Evolutionary conservation across 2,797 vertebrate species (phyloP), one percentile per base, ranked within the genome.

Genomic region (Lindbergichthys nudifrons): DNA sequence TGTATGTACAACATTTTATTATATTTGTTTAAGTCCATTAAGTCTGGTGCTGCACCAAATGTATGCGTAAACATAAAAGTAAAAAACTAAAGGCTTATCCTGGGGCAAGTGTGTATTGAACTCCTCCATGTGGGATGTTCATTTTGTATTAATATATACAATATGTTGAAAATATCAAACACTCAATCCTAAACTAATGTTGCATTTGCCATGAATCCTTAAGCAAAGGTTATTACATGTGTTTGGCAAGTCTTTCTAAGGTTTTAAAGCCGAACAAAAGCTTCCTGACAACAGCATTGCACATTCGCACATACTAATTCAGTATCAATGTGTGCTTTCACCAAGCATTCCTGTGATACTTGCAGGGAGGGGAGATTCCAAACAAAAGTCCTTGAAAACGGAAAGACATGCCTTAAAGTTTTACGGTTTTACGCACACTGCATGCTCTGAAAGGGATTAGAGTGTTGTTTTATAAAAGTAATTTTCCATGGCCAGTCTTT

Each of bases 311-410:
- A 89, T 83, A 88, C 84, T 87, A 84, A 83, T 87, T 87, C 81
- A 65, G 71, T 66, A 75, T 87, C 83, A 83, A 79, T 85, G 84
- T 88, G 87, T 87, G 86, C 84, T 89, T 90, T 89, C 83, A 91
- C 82, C 87, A 84, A 65, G 41, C 83, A 89, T 92, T 91, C 87
- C 88, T 89, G 70, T 84, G 85, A 89, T 92, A 87, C 82, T 86
- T 72, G 61, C 85, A 88, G 82, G 75, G 87, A 82, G 86, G 82
- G 82, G 82, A 91, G 80, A 88, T 84, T 88, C 79, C 85, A 88
- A 90, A 88, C 75, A 88, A 86, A 88, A 90, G 74, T 84, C 73
- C 73, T 83, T 87, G 65, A 87, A 84, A 87, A 84, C 67, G 45
- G 21, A 80, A 84, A 81, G 88, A 69, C 75, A 73, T 47, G 53